phyloP scores from a whole-genome alignment of 2,113 vertebrate species.

The Arothron firmamentum region DNA sequence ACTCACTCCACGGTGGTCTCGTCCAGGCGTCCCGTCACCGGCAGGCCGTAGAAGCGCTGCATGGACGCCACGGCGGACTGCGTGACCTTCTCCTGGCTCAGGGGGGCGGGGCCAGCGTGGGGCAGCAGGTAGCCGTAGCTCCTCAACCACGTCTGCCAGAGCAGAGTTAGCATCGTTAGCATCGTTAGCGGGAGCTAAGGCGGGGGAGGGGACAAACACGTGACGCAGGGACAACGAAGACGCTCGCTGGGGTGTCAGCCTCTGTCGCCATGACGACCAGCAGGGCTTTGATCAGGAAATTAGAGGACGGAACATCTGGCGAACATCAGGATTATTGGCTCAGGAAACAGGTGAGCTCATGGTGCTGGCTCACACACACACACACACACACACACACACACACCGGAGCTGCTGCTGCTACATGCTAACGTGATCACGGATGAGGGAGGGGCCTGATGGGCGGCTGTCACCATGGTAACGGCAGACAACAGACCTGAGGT shows the following conservation, averaged over 20 bases:
- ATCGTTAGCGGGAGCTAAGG: background rate
- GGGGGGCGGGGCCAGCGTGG: constrained; percentile 79
- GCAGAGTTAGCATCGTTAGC: too few species aligned
- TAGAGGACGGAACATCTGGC: too few species aligned
- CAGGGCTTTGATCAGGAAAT: too few species aligned
- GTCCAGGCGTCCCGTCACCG: constrained; percentile 87
- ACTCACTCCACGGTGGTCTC: constrained; percentile 88
- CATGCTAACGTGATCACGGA: too few species aligned
- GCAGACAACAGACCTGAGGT: too few species aligned
- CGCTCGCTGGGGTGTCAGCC: constrained; percentile 6
- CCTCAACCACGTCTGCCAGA: constrained; percentile 85
- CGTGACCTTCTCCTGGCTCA: constrained; percentile 85
- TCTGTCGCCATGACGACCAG: constrained; percentile 8
- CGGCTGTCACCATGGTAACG: too few species aligned
- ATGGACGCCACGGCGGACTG: constrained; percentile 88
- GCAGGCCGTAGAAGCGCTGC: constrained; percentile 91
- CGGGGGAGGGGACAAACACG: background rate
- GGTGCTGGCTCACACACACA: too few species aligned
- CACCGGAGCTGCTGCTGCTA: too few species aligned
- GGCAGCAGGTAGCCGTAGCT: constrained; percentile 89
- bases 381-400: too few species aligned
- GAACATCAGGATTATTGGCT: too few species aligned
- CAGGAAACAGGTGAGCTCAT: too few species aligned
- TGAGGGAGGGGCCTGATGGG: too few species aligned
- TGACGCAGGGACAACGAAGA: background rate